Evolutionary conservation across 2,797 vertebrate genomes (phyloP).

Genomic region (Sebastes taczanowskii): DNA sequence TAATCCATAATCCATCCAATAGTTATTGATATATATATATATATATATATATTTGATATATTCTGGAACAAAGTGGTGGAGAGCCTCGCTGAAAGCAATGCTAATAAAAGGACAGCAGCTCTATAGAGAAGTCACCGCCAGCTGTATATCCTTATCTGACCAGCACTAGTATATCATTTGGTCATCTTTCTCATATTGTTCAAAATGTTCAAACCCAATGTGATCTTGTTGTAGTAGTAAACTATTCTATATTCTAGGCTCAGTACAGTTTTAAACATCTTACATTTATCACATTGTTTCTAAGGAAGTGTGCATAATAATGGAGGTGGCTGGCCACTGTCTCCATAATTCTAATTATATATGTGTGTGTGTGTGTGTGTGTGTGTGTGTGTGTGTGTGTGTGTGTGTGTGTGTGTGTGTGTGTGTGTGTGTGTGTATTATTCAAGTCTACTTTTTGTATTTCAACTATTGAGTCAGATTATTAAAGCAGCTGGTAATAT

Average conservation of each 20-base stretch:
- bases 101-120: not conserved
- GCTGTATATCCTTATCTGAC: not conserved
- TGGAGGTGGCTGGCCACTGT: not conserved
- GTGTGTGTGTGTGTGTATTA: not conserved
- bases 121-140: not conserved
- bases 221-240: not conserved
- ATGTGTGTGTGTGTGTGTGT: not conserved
- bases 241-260: not conserved
- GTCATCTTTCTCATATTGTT: not conserved
- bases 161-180: not conserved
- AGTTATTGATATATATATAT: too few relatives aligned
- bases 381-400: not conserved
- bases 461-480: constrained; percentile 23
- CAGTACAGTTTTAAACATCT: not conserved
- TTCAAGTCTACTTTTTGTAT: not conserved
- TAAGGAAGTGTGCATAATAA: too few relatives aligned
- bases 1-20: not conserved
- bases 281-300: too few relatives aligned
- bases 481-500: not conserved
- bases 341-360: not conserved
- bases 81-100: too few relatives aligned
- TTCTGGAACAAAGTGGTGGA: too few relatives aligned
- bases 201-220: not conserved
- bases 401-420: not conserved
- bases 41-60: too few relatives aligned